Evolutionary conservation across 2,888 invertebrate species (phyloP).

Genomic region (Ptilodon capucinus): DNA sequence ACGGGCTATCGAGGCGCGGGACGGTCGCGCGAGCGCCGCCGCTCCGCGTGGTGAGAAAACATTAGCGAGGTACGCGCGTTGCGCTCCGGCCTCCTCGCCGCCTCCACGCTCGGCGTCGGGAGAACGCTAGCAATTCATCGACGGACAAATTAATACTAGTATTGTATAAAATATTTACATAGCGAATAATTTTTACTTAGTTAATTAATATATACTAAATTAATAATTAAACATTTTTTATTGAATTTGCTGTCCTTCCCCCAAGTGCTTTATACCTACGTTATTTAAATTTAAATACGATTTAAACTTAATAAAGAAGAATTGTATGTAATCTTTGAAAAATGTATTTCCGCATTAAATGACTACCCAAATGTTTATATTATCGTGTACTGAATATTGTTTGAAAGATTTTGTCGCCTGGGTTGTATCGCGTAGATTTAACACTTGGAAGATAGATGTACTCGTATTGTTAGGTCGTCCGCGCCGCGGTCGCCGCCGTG

Average conservation of each 20-base stretch:
- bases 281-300: slow-evolving; percentile 81
- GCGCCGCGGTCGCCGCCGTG: slow-evolving; percentile 4
- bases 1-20: slow-evolving; percentile 73
- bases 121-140: slow-evolving; percentile 76
- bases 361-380: slow-evolving; percentile 75
- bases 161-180: slow-evolving; percentile 82
- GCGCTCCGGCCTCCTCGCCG: slow-evolving; percentile 38
- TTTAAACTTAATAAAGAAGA: slow-evolving; percentile 75
- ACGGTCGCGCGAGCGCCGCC: slow-evolving; percentile 35
- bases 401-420: slow-evolving; percentile 73
- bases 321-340: slow-evolving; percentile 78
- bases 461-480: slow-evolving; percentile 11
- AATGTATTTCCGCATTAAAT: slow-evolving; percentile 76
- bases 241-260: slow-evolving; percentile 84
- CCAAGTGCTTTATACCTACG: slow-evolving; percentile 83
- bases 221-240: slow-evolving; percentile 81
- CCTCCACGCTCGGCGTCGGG: slow-evolving; percentile 71
- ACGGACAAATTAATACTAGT: slow-evolving; percentile 79
- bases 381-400: slow-evolving; percentile 66
- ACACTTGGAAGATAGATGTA: slow-evolving; percentile 18
- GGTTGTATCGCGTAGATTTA: slow-evolving; percentile 35
- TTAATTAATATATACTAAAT: slow-evolving; percentile 77
- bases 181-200: slow-evolving; percentile 82
- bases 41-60: slow-evolving; percentile 52
- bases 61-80: slow-evolving; percentile 7